Percentiles rank a stretch among this genome's conserved stretches.
phyloP scores from a whole-genome alignment of 2,888 invertebrate species.

The Venustoraphidia nigricollis region DNA sequence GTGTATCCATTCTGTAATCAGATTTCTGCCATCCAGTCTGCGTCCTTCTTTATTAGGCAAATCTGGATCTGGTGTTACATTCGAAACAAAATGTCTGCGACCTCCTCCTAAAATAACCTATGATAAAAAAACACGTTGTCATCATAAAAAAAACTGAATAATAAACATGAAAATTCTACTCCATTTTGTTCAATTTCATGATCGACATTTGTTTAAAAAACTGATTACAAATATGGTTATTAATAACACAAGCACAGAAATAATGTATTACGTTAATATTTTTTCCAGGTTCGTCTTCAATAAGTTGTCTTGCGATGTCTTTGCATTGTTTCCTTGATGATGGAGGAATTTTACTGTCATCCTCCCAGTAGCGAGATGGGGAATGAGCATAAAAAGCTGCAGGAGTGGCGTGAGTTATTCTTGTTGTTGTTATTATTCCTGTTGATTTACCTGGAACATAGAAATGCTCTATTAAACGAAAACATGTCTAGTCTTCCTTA shows the following conservation, averaged over 20 bases:
- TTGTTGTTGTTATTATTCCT: constrained; percentile 49
- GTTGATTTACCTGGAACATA: constrained; percentile 6
- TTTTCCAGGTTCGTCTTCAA: constrained; percentile 43
- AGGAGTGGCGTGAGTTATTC: constrained; percentile 50
- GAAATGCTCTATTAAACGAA: background rate
- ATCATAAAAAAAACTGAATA: background rate
- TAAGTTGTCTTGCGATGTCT: constrained; percentile 46
- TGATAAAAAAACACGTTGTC: background rate
- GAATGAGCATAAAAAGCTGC: constrained; percentile 27
- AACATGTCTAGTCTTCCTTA: no score
- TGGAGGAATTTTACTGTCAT: constrained; percentile 23
- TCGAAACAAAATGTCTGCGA: constrained; percentile 28
- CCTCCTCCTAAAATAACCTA: constrained; percentile 48
- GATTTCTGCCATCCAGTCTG: constrained; percentile 36
- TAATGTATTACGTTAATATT: constrained; percentile 34
- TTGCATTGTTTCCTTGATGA: constrained; percentile 25
- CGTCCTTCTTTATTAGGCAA: constrained; percentile 25
- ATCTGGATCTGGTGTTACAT: constrained; percentile 15
- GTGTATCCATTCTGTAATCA: constrained; percentile 36
- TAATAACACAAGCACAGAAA: background rate
- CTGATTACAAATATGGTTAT: background rate
- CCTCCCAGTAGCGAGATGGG: constrained; percentile 23
- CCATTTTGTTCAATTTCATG: background rate
- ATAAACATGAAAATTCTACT: no score
- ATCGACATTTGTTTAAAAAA: background rate